Conservation (phyloP, 2,888 invertebrate genomes). For the Meandrusa payeni region DNA sequence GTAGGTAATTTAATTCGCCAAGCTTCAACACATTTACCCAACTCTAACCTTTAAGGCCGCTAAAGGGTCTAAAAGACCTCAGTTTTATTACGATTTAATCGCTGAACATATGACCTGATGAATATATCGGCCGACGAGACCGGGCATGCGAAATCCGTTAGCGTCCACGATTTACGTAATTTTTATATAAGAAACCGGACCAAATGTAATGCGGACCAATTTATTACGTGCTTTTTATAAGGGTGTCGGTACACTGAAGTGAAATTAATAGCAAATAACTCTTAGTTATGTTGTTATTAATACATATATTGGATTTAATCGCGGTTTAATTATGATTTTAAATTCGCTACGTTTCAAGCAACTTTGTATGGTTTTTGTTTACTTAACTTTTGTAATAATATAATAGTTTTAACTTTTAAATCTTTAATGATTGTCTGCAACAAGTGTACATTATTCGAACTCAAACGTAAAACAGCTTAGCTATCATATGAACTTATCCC, state of each 20-base stretch:
- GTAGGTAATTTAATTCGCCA: neutral
- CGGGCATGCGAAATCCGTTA: slow-evolving; percentile 5
- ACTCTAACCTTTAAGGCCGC: slow-evolving; percentile 10
- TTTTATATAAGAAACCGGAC: slow-evolving; percentile 68
- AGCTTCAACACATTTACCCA: neutral
- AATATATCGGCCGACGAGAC: slow-evolving; percentile 2
- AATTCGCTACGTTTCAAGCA: no score
- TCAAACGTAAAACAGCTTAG: no score
- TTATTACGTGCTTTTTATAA: slow-evolving; percentile 28
- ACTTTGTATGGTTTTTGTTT: no score
- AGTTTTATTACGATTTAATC: slow-evolving; percentile 2
- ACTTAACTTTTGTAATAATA: no score
- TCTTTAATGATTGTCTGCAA: no score
- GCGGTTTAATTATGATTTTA: no score
- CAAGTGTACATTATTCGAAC: no score
- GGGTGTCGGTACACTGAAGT: slow-evolving; percentile 12
- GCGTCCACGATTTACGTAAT: slow-evolving; percentile 50
- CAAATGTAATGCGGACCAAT: slow-evolving; percentile 41
- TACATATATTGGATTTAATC: no score
- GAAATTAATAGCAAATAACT: neutral
- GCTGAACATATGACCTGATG: slow-evolving; percentile 4
- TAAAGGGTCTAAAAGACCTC: slow-evolving; percentile 8
- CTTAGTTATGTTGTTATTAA: no score
- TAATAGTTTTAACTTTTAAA: no score
- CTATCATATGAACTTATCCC: no score